Base-by-base conservation (phyloP, 2,888 invertebrate genomes). In the Dynastes tityus region DNA sequence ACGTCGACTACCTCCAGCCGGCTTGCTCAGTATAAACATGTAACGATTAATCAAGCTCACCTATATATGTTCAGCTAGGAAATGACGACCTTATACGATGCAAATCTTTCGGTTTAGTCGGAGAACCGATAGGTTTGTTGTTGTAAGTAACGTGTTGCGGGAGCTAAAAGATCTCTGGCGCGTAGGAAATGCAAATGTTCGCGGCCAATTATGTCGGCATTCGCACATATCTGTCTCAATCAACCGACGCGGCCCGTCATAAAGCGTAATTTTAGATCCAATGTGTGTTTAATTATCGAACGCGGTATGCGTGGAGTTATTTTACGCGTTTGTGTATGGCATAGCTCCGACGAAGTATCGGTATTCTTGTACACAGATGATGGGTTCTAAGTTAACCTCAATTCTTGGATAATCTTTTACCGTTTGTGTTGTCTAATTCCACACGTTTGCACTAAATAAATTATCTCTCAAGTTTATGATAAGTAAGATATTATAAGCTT, bases 211-310 rank as follows among this genome's bases (percentile, higher is more conserved):
- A 65, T 65, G 65, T 40, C 65, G n/a, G 2, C 65, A 11, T 65
- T 45, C 16, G 65, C 65, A 45, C 65, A 16, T 65, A 65, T 65
- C 65, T 65, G 22, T 45, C 65, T 65, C 65, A 45, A 65, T 65
- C 65, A 45, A 45, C 65, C n/a, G 37, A 40, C 65, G 13, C 65
- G 37, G 37, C 16, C 65, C 37, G 65, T 65, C 65, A 65, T 65
- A 65, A 65, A 37, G 45, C 16, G 45, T 65, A 65, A 65, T 65
- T 65, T 65, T 65, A 65, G 65, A 65, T 11, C 37, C 65, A 4
- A 65, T 65, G 40, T 65, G 64, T 29, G 65, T 65, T 65, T 65
- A 65, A 65, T 65, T 65, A 65, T 65, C 45, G 65, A 65, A 65
- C n/a, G 45, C 65, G 65, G 65, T 40, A 37, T 65, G 65, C 65